A percentile compares a stretch with the other conserved stretches of the same genome.
phyloP scores from a whole-genome alignment of 2,797 vertebrate genomes.

The Eospalax fontanierii region DNA sequence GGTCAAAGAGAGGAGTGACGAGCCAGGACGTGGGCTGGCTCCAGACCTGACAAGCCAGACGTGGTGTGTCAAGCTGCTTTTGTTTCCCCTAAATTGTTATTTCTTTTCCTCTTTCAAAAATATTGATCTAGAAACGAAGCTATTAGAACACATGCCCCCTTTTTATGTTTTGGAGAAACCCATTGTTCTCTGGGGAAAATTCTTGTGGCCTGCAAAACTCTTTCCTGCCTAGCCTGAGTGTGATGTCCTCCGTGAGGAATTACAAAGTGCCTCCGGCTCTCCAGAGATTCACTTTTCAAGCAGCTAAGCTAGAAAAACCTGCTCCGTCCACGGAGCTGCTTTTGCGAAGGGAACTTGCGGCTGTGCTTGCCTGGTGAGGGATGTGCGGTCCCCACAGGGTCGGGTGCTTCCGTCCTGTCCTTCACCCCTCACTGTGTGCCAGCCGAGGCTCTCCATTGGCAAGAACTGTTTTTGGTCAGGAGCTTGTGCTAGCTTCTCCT shows the following conservation, averaged over 20 bases:
- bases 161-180: neutral
- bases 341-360: fast-evolving
- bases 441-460: too few species aligned
- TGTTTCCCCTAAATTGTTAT: neutral
- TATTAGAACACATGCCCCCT: neutral
- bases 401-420: neutral
- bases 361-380: fast-evolving
- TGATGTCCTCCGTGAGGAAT: too few species aligned
- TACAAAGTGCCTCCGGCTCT: too few species aligned
- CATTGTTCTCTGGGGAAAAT: too few species aligned
- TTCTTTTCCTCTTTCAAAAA: constrained; percentile 37
- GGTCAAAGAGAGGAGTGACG: neutral
- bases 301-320: too few species aligned
- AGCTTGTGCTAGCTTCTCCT: fast-evolving
- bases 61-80: fast-evolving
- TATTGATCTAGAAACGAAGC: neutral
- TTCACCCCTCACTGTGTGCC: neutral
- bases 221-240: too few species aligned
- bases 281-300: too few species aligned
- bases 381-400: fast-evolving
- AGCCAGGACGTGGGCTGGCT: fast-evolving
- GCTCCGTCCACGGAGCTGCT: neutral
- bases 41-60: neutral
- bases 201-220: too few species aligned
- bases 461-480: neutral